Percentiles rank a stretch among this genome's conserved stretches.
Conservation (phyloP, 2,797 vertebrate species). For the Enteromius anoplus region DNA sequence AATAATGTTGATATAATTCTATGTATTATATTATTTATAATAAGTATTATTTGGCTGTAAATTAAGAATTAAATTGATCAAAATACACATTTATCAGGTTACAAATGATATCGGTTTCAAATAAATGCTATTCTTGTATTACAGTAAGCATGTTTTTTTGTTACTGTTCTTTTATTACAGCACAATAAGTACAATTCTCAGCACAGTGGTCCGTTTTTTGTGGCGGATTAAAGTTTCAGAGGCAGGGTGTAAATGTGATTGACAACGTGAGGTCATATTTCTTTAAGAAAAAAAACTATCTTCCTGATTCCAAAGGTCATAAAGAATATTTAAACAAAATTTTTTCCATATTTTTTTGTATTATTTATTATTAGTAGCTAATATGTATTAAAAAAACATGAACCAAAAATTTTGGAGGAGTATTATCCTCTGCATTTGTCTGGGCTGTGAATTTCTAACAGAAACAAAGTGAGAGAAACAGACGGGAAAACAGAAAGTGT, state of each 20-base stretch:
- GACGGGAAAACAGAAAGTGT: constrained; percentile 36
- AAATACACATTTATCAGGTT: too few relatives aligned
- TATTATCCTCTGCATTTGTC: neutral
- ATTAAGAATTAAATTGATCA: neutral
- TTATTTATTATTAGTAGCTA: neutral
- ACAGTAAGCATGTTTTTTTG: neutral
- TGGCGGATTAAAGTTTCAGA: too few relatives aligned
- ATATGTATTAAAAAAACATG: too few relatives aligned
- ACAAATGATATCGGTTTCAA: neutral
- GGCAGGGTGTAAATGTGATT: too few relatives aligned
- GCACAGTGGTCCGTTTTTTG: neutral
- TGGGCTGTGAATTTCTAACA: neutral
- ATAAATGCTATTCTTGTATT: neutral
- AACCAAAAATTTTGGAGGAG: neutral
- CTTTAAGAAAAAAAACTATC: neutral
- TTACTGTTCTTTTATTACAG: neutral
- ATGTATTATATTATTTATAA: neutral
- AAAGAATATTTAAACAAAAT: neutral
- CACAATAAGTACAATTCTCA: neutral
- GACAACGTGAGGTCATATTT: too few relatives aligned
- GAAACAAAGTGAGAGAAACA: constrained; percentile 15
- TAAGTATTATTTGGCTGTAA: neutral
- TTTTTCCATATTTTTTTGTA: neutral
- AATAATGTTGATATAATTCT: neutral
- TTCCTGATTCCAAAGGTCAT: neutral